Evolutionary conservation across 2,888 invertebrate genomes (phyloP).

Genomic region (Hermaeophaga mercurialis): DNA sequence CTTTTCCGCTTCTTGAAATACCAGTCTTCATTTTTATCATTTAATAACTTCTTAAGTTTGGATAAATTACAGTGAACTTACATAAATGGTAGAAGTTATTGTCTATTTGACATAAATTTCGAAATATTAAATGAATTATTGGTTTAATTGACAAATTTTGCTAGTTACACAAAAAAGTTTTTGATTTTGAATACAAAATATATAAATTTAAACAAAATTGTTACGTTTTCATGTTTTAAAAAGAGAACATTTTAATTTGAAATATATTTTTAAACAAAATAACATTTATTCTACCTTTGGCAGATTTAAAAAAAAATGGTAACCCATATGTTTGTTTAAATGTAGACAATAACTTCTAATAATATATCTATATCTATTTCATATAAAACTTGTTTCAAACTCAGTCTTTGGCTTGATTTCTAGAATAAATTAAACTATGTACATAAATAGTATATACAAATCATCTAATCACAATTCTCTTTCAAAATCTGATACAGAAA

Average conservation of each 20-base stretch:
- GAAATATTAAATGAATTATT: too few relatives aligned
- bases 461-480: slow-evolving; percentile 18
- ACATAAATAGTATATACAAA: slow-evolving; percentile 43
- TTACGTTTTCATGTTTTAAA: too few relatives aligned
- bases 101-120: too few relatives aligned
- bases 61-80: slow-evolving; percentile 16
- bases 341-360: slow-evolving; percentile 45
- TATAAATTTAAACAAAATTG: too few relatives aligned
- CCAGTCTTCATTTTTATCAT: slow-evolving; percentile 11
- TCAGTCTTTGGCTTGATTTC: slow-evolving; percentile 53
- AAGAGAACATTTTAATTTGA: too few relatives aligned
- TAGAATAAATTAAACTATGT: slow-evolving; percentile 48
- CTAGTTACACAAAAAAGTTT: too few relatives aligned
- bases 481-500: slow-evolving; percentile 20
- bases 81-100: slow-evolving; percentile 10
- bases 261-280: too few relatives aligned
- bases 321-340: too few relatives aligned
- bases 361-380: slow-evolving; percentile 32
- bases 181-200: too few relatives aligned
- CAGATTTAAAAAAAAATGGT: too few relatives aligned
- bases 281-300: too few relatives aligned
- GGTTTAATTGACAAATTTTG: too few relatives aligned
- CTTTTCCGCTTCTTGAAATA: slow-evolving; percentile 8
- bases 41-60: slow-evolving; percentile 19
- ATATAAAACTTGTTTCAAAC: slow-evolving; percentile 38